These are phyloP conservation scores for Gambusia yucatana DNA, from an alignment of 2,797 vertebrate genomes.

Conservation along the genomic window DNA sequence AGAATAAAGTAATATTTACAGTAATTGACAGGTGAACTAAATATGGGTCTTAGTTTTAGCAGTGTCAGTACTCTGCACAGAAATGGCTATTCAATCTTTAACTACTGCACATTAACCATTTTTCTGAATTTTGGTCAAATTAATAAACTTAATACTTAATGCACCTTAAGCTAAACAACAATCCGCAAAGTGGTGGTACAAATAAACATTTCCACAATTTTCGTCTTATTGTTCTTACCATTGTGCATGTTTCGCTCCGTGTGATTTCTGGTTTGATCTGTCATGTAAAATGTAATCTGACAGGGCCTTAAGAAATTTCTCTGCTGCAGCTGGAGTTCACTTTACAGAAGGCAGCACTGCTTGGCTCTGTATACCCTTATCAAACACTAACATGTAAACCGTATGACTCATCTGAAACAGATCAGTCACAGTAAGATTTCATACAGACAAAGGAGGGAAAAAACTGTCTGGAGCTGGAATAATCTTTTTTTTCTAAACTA, in stretches of 20 bases:
- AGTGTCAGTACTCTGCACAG: background rate
- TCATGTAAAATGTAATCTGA: slow-evolving; percentile 58
- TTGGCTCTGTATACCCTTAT: slow-evolving; percentile 26
- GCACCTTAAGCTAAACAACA: background rate
- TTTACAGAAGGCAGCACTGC: slow-evolving; percentile 3
- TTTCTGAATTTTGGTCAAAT: background rate
- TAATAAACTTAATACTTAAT: background rate
- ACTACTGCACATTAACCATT: background rate
- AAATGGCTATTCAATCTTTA: background rate
- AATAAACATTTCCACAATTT: background rate
- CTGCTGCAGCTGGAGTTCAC: slow-evolving; percentile 39
- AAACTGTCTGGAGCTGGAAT: slow-evolving; percentile 18
- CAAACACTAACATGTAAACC: slow-evolving; percentile 41
- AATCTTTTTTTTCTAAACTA: slow-evolving; percentile 18
- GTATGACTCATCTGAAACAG: slow-evolving; percentile 22
- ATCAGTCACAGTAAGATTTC: slow-evolving; percentile 46
- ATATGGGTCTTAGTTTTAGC: background rate
- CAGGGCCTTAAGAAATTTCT: slow-evolving; percentile 41
- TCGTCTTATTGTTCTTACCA: background rate
- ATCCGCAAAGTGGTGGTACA: background rate
- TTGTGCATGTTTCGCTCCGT: slow-evolving; percentile 7
- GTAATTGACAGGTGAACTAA: background rate
- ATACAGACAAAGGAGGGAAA: background rate
- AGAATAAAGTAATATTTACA: background rate
- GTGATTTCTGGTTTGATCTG: slow-evolving; percentile 30